Evolutionary conservation across 2,113 vertebrate species (phyloP).

Genomic region (Scophthalmus maximus): DNA sequence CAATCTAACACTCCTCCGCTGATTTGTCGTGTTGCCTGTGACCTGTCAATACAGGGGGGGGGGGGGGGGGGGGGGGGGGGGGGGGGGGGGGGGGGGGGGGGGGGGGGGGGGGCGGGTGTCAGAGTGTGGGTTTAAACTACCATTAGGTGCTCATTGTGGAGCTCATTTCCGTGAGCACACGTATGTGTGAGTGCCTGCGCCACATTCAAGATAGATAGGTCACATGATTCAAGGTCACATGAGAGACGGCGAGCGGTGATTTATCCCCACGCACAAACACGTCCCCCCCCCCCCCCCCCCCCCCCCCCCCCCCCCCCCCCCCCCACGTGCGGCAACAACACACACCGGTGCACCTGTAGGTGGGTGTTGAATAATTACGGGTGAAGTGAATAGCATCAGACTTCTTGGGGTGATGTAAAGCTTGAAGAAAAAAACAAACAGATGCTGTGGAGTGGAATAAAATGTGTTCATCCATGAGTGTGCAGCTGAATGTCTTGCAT

Average conservation of each 20-base stretch:
- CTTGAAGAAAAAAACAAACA: too few species aligned
- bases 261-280: conserved; percentile 33
- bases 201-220: conserved; percentile 69
- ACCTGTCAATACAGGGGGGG: too few species aligned
- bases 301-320: too few species aligned
- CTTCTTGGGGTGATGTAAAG: conserved; percentile 28
- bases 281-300: too few species aligned
- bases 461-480: conserved; percentile 39
- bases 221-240: conserved; percentile 60
- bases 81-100: too few species aligned
- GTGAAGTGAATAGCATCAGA: background rate
- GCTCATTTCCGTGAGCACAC: conserved; percentile 36
- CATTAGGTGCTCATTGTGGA: conserved; percentile 45
- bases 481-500: conserved; percentile 26
- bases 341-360: conserved; percentile 24
- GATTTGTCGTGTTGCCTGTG: conserved; percentile 76
- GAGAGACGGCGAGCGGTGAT: conserved; percentile 41
- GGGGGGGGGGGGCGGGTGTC: conserved; percentile 64
- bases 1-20: conserved; percentile 70
- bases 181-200: conserved; percentile 21
- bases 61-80: too few species aligned
- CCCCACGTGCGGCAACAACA: conserved; percentile 8
- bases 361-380: conserved; percentile 1
- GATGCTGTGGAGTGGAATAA: conserved; percentile 40
- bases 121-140: conserved; percentile 61